Evolutionary conservation across 2,113 vertebrate species (phyloP), one percentile per base, ranked within the genome.

Genomic region (Ursus arctos): DNA sequence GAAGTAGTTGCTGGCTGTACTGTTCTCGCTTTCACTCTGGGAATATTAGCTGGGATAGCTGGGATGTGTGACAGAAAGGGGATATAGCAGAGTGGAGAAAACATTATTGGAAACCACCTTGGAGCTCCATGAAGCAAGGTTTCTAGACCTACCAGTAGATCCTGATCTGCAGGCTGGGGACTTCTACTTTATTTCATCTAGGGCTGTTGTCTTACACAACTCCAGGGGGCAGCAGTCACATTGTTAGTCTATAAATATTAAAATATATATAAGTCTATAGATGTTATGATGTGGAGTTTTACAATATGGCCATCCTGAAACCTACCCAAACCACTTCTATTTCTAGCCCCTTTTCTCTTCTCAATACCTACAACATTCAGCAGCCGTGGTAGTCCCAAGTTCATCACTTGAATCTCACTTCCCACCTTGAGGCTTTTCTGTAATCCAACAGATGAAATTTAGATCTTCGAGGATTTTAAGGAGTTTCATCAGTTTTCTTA

Each of bases 131-230:
- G 49, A 96, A 59, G 36, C 59, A 84, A 90, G 26, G 36, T 92
- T 97, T 94, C 95, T 85, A 88, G 95, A 89, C 83, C 31, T 92
- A 83, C 96, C 40, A 63, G 97, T 88, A 87, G 72, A 96, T 97
- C 97, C 69, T 84, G 97, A 87, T 98, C 76, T 94, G 53, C 94
- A 95, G 47, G 96, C 95, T 94, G 59, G 83, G 94, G 83, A 88
- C 79, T 53, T 69, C 85, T 94, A 85, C 40, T 91, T 95, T 59
- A 83, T 91, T 81, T 93, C 57, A 93, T 88, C 43, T 15, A 74
- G 36, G 40, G 31, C 63, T 88, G 10, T 69, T 95, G 84, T 93
- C 47, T 96, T 95, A 21, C 49, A 82, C 61, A 92, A 81, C 80
- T 79, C 47, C 43, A 93, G 59, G 63, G 43, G 59, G 21, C 61